Evolutionary conservation across 2,113 vertebrate genomes (phyloP).

Genomic region (Rhegmatorhina hoffmannsi): DNA sequence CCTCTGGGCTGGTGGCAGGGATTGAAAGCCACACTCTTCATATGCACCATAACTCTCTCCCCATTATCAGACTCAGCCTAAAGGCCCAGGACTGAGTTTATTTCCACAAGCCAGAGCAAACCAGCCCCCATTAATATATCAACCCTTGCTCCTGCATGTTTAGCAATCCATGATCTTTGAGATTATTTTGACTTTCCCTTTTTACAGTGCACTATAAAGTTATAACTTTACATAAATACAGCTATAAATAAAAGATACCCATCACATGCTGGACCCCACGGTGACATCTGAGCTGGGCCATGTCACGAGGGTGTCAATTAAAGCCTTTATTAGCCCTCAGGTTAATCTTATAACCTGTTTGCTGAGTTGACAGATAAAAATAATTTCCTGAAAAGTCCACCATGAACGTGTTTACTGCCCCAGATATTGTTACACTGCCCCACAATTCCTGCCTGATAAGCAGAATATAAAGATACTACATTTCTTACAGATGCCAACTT

Average conservation of each 20-base stretch:
- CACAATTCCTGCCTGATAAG: background rate
- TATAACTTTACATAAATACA: background rate
- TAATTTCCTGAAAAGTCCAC: background rate
- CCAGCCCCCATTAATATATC: background rate
- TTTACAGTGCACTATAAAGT: constrained; percentile 38
- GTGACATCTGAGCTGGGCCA: background rate
- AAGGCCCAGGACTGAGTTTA: background rate
- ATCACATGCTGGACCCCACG: background rate
- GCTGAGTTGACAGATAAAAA: constrained; percentile 20
- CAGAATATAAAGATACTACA: background rate
- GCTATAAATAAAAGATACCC: background rate
- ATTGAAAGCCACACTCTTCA: background rate
- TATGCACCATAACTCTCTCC: background rate
- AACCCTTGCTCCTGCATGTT: constrained; percentile 23
- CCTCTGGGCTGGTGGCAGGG: background rate
- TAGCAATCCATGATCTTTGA: background rate
- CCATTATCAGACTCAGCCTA: background rate
- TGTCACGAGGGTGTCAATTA: background rate
- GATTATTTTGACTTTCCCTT: constrained; percentile 32
- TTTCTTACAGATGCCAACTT: background rate
- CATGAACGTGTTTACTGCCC: background rate
- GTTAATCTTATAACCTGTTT: background rate
- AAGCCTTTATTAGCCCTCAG: background rate
- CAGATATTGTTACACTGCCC: background rate
- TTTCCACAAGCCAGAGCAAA: background rate